Evolutionary conservation across 2,113 vertebrate species (phyloP), one percentile per base, ranked within the genome.

Genomic region (Indicator indicator): DNA sequence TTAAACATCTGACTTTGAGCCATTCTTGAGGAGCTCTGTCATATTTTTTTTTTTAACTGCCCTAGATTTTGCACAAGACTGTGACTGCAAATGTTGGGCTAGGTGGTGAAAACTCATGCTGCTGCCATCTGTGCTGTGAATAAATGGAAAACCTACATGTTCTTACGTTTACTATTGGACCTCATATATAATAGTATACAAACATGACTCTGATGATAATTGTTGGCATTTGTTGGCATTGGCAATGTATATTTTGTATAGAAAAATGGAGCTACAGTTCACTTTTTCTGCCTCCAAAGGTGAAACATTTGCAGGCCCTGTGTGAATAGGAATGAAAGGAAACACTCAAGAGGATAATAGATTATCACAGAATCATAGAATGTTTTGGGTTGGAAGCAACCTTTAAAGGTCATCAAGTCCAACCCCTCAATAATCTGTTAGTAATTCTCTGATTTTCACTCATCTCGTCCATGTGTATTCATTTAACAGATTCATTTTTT

Each of bases 41-140:
- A 17, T 56, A 4, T 6, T 23, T 48, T 48, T 44, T 82, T 72
- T 92, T 68, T 24, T 71, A 58, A 30, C 54, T 82, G 96, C 81
- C 89, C 78, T 82, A 62, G 50, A 79, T 95, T 95, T 96, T 91
- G 74, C 59, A 28, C 40, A 28, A 63, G 78, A 12, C 13, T 79
- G 44, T 69, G 83, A 78, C 64, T 90, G 48, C 93, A 87, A 86
- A 72, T 60, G 89, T 65, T 95, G 87, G 78, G 63, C 16, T 74
- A 62, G 73, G 81, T 91, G 91, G 59, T 89, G 87, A 93, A 91
- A 85, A 73, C 91, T 90, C 93, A 62, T 32, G 86, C 94, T 95
- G 94, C 62, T 95, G 65, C 95, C 94, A 91, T 96, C 96, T 95
- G 91, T 95, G 91, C 94, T 95, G 93, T 69, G 94, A 96, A 94